Base-by-base conservation (phyloP, 1,140 invertebrate species). In the Lepidotrigona ventralis region DNA sequence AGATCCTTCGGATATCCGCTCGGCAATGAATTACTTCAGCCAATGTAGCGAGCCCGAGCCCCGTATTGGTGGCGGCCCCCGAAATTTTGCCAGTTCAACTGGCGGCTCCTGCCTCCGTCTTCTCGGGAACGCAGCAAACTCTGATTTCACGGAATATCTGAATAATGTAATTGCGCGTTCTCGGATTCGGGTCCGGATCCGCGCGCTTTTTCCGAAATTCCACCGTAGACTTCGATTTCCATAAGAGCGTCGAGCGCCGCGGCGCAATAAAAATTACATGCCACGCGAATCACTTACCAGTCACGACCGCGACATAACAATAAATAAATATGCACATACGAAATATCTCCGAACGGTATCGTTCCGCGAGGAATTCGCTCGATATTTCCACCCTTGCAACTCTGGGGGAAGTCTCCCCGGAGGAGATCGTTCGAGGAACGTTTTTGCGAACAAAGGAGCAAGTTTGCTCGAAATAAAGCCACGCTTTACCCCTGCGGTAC, bases 291-390 rank as follows among this genome's bases (percentile, higher is more conserved):
- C 69, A 71, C 15, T 53, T 53, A 9, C n/a, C n/a, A 17, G 56
- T 26, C 39, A 46, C 46, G 39, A 78, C 11, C 17, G 56, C 29
- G 21, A 29, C 26, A 17, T 29, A 79, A 63, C 46, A 23, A 80
- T 73, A 73, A 63, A 72, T 63, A 80, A 80, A 63, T 81, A 74
- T 75, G 79, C 79, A 75, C 72, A 81, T 81, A 74, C 51, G 11
- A 39, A 21, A 21, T 60, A 54, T 53, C 21, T 33, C 12, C 66
- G 39, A 74, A 73, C 46, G 17, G 75, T 75, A 75, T 29, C 79
- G 26, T 21, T 14, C 0, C 3, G 8, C 1, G 23, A 23, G 51
- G 46, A 66, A 56, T 2, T 58, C 8, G 54, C 46, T 33, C 33
- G 33, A 80, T 60, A 51, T 60, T 53, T 26, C 56, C n/a, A 26